Evolutionary conservation across 2,888 invertebrate species (phyloP).

Genomic region (Andrena hattorfiana): DNA sequence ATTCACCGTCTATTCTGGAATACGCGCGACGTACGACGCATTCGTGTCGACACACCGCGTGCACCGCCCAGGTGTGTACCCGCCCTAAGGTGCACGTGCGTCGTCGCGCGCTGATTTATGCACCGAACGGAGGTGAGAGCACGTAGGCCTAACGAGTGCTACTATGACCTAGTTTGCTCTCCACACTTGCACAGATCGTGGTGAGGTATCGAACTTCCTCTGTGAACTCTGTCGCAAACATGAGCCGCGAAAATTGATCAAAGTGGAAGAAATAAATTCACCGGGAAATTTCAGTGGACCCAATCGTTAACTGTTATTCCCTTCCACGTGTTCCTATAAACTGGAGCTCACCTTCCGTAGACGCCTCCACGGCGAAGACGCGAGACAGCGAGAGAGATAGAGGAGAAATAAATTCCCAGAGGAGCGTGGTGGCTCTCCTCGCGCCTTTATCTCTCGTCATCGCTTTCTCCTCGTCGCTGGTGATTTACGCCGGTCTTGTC

Average conservation of each 20-base stretch:
- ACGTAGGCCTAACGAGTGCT: conserved; percentile 70
- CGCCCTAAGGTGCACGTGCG: conserved; percentile 42
- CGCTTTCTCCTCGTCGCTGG: conserved; percentile 70
- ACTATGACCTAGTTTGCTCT: conserved; percentile 73
- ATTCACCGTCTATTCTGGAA: conserved; percentile 35
- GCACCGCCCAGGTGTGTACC: conserved; percentile 49
- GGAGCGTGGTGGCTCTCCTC: conserved; percentile 54
- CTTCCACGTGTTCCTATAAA: conserved; percentile 38
- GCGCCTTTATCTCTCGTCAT: conserved; percentile 73
- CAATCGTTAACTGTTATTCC: background rate
- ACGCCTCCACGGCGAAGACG: conserved; percentile 20
- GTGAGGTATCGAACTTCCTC: conserved; percentile 48
- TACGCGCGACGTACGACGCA: conserved; percentile 8
- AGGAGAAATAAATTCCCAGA: conserved; percentile 55
- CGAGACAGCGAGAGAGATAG: conserved; percentile 19
- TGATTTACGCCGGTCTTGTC: conserved; percentile 76
- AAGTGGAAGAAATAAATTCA: background rate
- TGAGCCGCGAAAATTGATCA: background rate
- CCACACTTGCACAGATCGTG: conserved; percentile 50
- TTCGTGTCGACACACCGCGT: conserved; percentile 30
- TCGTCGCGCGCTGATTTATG: conserved; percentile 42
- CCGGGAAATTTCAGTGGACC: too few species aligned
- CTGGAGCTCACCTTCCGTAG: conserved; percentile 36
- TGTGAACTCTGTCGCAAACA: background rate
- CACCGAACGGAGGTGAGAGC: conserved; percentile 54